Evolutionary conservation across 1,140 invertebrate genomes (phyloP).

Genomic region (Zaprionus ghesquierei): DNA sequence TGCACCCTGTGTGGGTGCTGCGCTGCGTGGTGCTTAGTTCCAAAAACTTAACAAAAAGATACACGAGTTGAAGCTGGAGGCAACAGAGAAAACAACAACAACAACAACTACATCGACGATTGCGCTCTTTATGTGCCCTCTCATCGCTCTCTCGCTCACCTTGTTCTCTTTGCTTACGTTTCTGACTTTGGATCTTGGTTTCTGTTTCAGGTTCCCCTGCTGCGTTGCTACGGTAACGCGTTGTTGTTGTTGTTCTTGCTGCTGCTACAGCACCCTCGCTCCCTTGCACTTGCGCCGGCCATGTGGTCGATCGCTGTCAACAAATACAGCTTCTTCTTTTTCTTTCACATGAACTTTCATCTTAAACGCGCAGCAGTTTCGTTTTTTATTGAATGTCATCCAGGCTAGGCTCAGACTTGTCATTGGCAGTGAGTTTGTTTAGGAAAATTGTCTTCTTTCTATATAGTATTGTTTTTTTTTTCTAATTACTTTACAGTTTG

Average conservation of each 20-base stretch:
- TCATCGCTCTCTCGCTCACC: conserved; percentile 6
- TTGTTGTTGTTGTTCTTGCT: conserved; percentile 42
- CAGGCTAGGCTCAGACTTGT: conserved; percentile 34
- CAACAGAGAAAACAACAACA: conserved; percentile 1
- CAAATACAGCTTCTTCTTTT: conserved; percentile 14
- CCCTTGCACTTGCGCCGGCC: conserved; percentile 42
- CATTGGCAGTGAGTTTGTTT: no score
- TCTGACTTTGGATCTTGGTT: conserved; percentile 25
- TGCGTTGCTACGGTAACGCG: conserved; percentile 54
- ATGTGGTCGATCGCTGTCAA: conserved; percentile 49
- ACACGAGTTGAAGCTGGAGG: conserved; percentile 5
- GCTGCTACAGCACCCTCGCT: conserved; percentile 44
- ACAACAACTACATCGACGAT: neutral
- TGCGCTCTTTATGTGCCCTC: neutral
- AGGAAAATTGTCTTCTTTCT: neutral
- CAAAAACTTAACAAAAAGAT: conserved; percentile 19
- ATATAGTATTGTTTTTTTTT: neutral
- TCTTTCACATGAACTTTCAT: conserved; percentile 3
- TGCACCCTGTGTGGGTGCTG: conserved; percentile 33
- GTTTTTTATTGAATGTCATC: conserved; percentile 64
- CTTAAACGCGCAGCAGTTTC: conserved; percentile 40
- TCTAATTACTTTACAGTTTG: no score
- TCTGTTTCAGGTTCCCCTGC: conserved; percentile 45
- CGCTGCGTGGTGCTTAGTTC: conserved; percentile 27
- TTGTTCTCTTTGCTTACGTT: conserved; percentile 28